Conservation (phyloP, 2,113 vertebrate species). For the Hemichromis elongatus region DNA sequence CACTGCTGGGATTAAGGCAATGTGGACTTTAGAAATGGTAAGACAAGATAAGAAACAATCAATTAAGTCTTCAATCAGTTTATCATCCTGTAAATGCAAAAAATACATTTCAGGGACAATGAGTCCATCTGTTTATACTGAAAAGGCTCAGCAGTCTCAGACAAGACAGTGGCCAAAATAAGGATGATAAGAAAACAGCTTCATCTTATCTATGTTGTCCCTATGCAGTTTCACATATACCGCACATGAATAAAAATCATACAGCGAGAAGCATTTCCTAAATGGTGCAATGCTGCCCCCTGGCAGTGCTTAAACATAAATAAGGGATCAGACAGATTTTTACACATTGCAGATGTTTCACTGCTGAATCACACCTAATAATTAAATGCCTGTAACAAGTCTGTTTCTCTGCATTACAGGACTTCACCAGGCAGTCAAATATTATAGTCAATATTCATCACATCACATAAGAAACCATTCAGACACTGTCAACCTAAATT, state of each 20-base stretch:
- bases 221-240: not conserved
- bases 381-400: not conserved
- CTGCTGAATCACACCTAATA: not conserved
- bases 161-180: not conserved
- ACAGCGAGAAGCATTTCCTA: not conserved
- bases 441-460: not conserved
- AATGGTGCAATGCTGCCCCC: slow-evolving; percentile 50
- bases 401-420: not conserved
- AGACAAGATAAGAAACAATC: not conserved
- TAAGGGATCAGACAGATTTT: not conserved
- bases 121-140: not conserved
- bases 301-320: not conserved
- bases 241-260: not conserved
- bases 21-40: not conserved
- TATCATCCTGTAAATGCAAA: not conserved
- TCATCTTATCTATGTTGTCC: not conserved
- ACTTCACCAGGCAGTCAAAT: not conserved
- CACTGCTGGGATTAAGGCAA: not conserved
- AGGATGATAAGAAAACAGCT: not conserved
- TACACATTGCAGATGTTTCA: not conserved
- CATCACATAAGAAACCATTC: not conserved
- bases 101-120: not conserved
- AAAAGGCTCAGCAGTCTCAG: not conserved
- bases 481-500: not conserved
- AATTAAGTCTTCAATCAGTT: not conserved